Evolutionary conservation across 1,140 invertebrate species (phyloP), one percentile per base, ranked within the genome.

Genomic region (Drosophila nigromelanica): DNA sequence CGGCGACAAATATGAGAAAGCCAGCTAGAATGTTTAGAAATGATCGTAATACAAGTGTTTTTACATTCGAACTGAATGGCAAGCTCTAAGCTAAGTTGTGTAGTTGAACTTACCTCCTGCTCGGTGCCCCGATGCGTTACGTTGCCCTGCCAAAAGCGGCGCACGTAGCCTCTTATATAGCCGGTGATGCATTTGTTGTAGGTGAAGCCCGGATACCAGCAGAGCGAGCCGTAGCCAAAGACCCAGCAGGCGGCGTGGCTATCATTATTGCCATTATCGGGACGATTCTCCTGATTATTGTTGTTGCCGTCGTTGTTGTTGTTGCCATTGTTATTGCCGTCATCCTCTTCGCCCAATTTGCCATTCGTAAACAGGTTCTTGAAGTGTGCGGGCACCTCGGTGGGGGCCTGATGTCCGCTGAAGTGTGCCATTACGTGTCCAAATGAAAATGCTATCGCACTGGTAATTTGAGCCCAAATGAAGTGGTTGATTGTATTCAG

Each of bases 121-220:
- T 93, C 92, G 0, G 95, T 96, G 7, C 97, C 97, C 48, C 97
- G 93, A 90, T 98, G 97, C 1, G 95, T 95, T 10, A 94, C 95
- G 87, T 97, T 98, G 42, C 97, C 97, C 92, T 98, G 97, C 96
- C 96, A 97, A 92, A 98, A 98, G 90, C 95, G 94, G 45, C 97
- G 93, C 1, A 94, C 93, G 90, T 95, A 98, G 15, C 97, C 96
- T 8, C 90, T 61, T 15, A 92, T 89, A 76, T 95, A 95, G 7
- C 97, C 97, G 8, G 95, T 94, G 4, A 95, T 92, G 27, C 95
- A 95, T 78, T 95, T 94, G 66, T 94, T 93, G 89, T 95, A 97
- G 63, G 95, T 93, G 89, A 98, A 98, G 27, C 97, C 97, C 0
- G 97, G 97, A 91, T 95, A 93, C 97, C 97, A 98, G 92, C 96